These are phyloP conservation scores for Charadrius vociferus DNA, from an alignment of 2,113 vertebrate genomes.

Conservation along the genomic window DNA sequence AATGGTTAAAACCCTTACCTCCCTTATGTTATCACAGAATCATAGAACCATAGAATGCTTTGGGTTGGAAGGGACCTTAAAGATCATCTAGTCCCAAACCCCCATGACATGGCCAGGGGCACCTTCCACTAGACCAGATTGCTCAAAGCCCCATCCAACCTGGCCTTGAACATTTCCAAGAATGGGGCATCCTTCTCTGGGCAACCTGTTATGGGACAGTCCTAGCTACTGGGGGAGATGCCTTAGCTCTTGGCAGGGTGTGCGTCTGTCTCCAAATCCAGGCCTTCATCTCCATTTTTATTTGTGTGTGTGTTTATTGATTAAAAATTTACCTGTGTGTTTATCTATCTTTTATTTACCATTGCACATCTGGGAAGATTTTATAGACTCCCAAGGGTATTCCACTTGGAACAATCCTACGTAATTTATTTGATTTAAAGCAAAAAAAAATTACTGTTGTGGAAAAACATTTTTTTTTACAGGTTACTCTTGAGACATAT, in stretches of 20 bases:
- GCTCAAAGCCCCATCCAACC: background rate
- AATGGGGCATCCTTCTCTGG: background rate
- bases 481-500: background rate
- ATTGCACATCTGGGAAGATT: background rate
- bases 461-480: background rate
- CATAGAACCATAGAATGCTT: background rate
- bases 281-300: background rate
- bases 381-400: background rate
- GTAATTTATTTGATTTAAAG: background rate
- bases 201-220: background rate
- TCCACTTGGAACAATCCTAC: background rate
- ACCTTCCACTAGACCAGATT: background rate
- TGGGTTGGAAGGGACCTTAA: background rate
- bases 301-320: background rate
- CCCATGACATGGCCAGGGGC: background rate
- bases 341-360: background rate
- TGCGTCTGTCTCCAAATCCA: background rate
- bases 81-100: fast-evolving
- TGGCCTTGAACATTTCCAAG: background rate
- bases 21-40: background rate
- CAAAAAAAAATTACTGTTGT: background rate
- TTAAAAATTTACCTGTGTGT: background rate
- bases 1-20: background rate
- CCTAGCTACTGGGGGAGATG: background rate
- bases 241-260: background rate